A percentile compares a stretch with the other conserved stretches of the same genome.
Conservation (phyloP, 2,113 vertebrate species). For the Conger conger region DNA sequence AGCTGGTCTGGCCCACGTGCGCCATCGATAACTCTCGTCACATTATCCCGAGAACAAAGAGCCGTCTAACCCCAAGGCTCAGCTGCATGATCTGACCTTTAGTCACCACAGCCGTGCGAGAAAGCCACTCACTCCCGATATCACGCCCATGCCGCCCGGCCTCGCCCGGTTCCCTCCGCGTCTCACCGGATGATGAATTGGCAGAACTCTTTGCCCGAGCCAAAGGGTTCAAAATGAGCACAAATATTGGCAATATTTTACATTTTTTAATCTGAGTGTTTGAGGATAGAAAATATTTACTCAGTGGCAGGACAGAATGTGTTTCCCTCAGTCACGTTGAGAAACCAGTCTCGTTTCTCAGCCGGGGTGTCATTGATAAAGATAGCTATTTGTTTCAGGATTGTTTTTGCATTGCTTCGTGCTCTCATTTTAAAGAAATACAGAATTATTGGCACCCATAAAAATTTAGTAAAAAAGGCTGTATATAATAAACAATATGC, state of each 20-base stretch:
- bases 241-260: neutral
- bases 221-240: constrained; percentile 58
- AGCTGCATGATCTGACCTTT: neutral
- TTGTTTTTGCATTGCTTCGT: too few species aligned
- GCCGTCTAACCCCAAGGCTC: neutral
- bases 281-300: neutral
- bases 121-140: neutral
- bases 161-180: constrained; percentile 48
- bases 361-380: neutral
- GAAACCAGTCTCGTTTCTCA: neutral
- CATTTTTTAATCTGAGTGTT: neutral
- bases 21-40: neutral
- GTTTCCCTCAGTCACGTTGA: neutral
- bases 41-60: neutral
- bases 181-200: constrained; percentile 67
- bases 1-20: neutral
- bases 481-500: too few species aligned
- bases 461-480: too few species aligned
- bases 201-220: constrained; percentile 63
- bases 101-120: neutral
- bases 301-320: neutral
- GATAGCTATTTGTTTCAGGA: neutral
- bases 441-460: too few species aligned
- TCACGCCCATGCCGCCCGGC: neutral
- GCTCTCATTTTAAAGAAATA: too few species aligned